These are phyloP conservation scores for Oegoconia quadripuncta DNA, from an alignment of 2,888 invertebrate genomes.

Conservation along the genomic window DNA sequence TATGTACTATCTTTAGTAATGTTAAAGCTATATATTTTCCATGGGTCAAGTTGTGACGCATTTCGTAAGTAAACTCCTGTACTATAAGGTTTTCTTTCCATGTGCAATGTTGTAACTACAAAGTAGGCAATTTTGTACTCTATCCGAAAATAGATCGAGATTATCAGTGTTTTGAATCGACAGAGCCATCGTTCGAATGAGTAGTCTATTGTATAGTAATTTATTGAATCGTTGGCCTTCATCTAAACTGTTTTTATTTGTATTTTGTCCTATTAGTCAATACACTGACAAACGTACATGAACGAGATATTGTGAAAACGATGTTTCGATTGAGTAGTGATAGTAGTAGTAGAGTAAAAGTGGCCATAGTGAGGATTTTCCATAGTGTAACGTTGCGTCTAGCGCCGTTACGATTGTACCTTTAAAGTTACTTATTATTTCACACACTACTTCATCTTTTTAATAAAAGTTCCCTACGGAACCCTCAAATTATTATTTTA, in stretches of 20 bases:
- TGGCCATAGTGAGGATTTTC: too few relatives aligned
- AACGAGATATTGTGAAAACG: background rate
- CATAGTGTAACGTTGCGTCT: too few relatives aligned
- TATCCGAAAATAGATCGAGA: conserved; percentile 49
- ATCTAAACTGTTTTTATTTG: conserved; percentile 40
- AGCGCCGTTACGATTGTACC: too few relatives aligned
- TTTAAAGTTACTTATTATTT: too few relatives aligned
- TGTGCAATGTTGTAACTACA: conserved; percentile 33
- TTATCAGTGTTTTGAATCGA: conserved; percentile 35
- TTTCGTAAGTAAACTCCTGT: conserved; percentile 11
- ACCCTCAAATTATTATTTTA: too few relatives aligned
- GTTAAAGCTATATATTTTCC: too few relatives aligned
- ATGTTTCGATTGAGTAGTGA: background rate
- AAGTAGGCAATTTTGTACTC: conserved; percentile 44
- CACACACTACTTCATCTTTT: too few relatives aligned
- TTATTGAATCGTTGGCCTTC: conserved; percentile 52
- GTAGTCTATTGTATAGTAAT: conserved; percentile 40
- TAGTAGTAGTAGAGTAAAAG: too few relatives aligned
- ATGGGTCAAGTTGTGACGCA: too few relatives aligned
- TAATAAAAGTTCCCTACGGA: too few relatives aligned
- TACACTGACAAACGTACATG: background rate
- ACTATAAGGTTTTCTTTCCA: conserved; percentile 30
- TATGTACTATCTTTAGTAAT: too few relatives aligned
- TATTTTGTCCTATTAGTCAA: background rate
- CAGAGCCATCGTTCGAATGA: conserved; percentile 24